Conservation (phyloP, 2,888 invertebrate genomes). For the Macropis europaea region DNA sequence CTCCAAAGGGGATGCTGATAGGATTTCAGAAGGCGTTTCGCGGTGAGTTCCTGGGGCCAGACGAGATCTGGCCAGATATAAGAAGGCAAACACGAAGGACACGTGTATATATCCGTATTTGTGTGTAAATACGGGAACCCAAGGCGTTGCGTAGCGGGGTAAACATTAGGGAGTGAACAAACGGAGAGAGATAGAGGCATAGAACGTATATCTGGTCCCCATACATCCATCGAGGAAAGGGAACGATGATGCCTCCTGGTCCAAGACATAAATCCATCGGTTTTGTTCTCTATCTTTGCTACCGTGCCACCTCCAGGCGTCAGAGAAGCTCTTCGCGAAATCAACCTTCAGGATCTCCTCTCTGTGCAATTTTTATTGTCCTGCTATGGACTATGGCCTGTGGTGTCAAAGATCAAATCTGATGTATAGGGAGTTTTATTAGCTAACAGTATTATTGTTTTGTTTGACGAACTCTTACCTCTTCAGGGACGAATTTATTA, state of each 20-base stretch:
- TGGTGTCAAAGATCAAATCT: too few species aligned
- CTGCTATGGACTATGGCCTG: background rate
- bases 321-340: constrained; percentile 45
- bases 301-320: constrained; percentile 62
- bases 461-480: too few species aligned
- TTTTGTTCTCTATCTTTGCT: constrained; percentile 72
- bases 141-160: constrained; percentile 67
- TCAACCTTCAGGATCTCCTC: constrained; percentile 49
- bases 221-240: constrained; percentile 64
- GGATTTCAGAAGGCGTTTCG: constrained; percentile 42
- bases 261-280: constrained; percentile 75
- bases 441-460: too few species aligned
- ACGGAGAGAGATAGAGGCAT: constrained; percentile 32
- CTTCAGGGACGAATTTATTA: too few species aligned
- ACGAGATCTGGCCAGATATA: constrained; percentile 70
- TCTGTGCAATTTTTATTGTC: constrained; percentile 39
- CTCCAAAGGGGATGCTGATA: constrained; percentile 41
- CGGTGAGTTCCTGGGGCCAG: constrained; percentile 35
- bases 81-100: constrained; percentile 74
- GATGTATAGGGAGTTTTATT: too few species aligned
- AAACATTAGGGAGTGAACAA: constrained; percentile 67
- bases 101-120: constrained; percentile 69
- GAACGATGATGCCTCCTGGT: constrained; percentile 67
- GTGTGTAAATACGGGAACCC: constrained; percentile 75
- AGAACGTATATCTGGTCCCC: constrained; percentile 48